A percentile compares a stretch with the other conserved stretches of the same genome.
Evolutionary conservation across 2,888 invertebrate species (phyloP).

Genomic region (Minunthozetes semirufus): DNA sequence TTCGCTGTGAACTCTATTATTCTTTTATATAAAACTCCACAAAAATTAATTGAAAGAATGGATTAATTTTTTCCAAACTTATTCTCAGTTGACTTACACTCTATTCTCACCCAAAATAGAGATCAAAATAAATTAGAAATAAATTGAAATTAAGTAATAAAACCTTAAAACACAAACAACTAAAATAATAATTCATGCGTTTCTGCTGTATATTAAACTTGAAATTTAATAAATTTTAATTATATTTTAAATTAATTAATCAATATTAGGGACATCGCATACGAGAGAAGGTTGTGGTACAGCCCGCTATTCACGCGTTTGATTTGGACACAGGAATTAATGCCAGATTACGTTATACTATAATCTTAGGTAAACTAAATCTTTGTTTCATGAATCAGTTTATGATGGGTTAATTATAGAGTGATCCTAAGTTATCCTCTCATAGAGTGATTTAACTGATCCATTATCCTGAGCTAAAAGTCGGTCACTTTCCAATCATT

Average conservation of each 20-base stretch:
- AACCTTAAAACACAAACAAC: background rate
- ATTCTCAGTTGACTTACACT: background rate
- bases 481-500: constrained; percentile 19
- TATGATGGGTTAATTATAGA: background rate
- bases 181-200: background rate
- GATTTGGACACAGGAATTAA: constrained; percentile 72
- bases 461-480: background rate
- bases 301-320: constrained; percentile 65
- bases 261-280: constrained; percentile 60
- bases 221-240: background rate
- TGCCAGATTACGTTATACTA: constrained; percentile 66
- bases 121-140: background rate
- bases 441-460: too few species aligned
- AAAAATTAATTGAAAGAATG: constrained; percentile 7
- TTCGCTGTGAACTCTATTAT: constrained; percentile 18
- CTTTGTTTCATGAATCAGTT: background rate
- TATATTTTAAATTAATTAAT: background rate
- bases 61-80: background rate
- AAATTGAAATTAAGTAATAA: background rate
- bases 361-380: constrained; percentile 57
- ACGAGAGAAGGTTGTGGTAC: constrained; percentile 63
- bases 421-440: background rate
- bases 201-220: background rate
- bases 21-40: background rate
- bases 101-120: constrained; percentile 3